Percentiles rank a stretch among this genome's conserved stretches.
Conservation (phyloP, 2,113 vertebrate genomes). For the Aspiorhynchus laticeps region DNA sequence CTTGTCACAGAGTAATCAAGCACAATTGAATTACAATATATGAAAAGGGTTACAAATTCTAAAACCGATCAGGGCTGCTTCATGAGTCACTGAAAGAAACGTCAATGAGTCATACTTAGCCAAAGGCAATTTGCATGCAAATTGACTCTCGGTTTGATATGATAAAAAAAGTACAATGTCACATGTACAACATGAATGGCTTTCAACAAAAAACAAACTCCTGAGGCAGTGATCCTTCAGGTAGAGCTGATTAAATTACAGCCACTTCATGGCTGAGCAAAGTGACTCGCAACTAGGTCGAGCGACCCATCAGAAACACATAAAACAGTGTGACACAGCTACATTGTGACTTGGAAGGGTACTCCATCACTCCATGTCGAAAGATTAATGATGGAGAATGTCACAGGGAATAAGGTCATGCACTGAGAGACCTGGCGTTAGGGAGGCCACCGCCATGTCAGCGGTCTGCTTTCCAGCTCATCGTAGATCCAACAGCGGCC, state of each 20-base stretch:
- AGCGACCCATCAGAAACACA: slow-evolving; percentile 59
- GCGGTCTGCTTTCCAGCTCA: not conserved
- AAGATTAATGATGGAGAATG: slow-evolving; percentile 78
- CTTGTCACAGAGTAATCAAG: not conserved
- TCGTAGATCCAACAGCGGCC: not conserved
- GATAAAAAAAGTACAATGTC: slow-evolving; percentile 35
- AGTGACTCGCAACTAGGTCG: slow-evolving; percentile 48
- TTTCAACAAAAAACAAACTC: slow-evolving; percentile 48
- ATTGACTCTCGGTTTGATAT: slow-evolving; percentile 30
- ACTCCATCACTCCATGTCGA: slow-evolving; percentile 71
- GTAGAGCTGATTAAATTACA: slow-evolving; percentile 60
- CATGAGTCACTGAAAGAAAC: slow-evolving; percentile 8
- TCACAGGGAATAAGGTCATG: slow-evolving; percentile 76
- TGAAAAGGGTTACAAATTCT: slow-evolving; percentile 27
- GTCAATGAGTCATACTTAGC: slow-evolving; percentile 34
- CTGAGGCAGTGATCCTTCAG: slow-evolving; percentile 38
- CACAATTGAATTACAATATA: slow-evolving; percentile 25
- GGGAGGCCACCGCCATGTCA: slow-evolving; percentile 9
- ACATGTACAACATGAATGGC: not conserved
- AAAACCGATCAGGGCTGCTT: slow-evolving; percentile 7
- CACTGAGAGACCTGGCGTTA: slow-evolving; percentile 64
- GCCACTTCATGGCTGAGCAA: slow-evolving; percentile 50
- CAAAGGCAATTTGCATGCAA: slow-evolving; percentile 40
- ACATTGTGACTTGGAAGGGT: slow-evolving; percentile 66
- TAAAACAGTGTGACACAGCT: slow-evolving; percentile 66